Conservation (phyloP, 2,797 vertebrate species). For the Enteromius treurensis region DNA sequence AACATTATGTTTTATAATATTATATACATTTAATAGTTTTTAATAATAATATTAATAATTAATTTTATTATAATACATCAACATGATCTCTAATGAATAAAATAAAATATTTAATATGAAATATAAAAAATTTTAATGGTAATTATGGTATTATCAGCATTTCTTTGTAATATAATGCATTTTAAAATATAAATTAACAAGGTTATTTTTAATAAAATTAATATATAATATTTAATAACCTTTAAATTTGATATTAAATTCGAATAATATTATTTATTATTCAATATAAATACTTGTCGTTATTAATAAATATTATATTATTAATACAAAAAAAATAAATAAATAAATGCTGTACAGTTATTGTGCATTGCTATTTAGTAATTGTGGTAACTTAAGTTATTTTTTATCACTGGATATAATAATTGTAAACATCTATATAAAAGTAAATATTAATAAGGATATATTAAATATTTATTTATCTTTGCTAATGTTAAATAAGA, state of each 20-base stretch:
- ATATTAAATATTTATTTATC: background rate
- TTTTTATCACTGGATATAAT: background rate
- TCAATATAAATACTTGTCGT: background rate
- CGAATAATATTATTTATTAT: background rate
- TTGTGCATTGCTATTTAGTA: background rate
- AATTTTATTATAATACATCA: background rate
- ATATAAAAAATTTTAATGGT: background rate
- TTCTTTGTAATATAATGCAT: background rate
- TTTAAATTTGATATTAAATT: background rate
- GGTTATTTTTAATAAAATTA: background rate
- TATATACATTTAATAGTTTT: background rate
- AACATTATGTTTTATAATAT: background rate
- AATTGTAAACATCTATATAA: too few species aligned
- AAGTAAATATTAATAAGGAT: background rate
- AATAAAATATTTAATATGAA: background rate
- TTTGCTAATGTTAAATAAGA: background rate
- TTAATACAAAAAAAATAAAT: background rate
- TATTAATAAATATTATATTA: too few species aligned
- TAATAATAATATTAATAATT: too few species aligned
- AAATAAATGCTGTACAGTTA: background rate
- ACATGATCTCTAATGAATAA: background rate
- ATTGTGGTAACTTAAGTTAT: background rate
- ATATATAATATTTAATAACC: background rate
- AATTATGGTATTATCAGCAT: background rate
- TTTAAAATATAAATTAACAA: background rate